These are phyloP conservation scores for Armadillidium nasatum DNA, from an alignment of 1,140 invertebrate genomes.

Conservation along the genomic window DNA sequence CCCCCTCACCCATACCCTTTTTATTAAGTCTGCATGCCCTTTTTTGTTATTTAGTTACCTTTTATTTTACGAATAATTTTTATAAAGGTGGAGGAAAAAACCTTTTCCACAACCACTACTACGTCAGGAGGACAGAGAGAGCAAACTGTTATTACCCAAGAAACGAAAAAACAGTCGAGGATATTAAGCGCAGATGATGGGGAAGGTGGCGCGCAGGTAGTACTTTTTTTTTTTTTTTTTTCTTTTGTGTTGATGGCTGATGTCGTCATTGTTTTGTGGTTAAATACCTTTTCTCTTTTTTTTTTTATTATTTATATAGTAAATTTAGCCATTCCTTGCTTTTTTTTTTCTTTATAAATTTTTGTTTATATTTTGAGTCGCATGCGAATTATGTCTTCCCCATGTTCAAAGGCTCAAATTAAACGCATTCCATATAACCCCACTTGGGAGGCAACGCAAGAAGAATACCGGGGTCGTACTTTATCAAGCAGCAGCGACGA, in stretches of 20 bases:
- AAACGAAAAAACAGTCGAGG: constrained; percentile 77
- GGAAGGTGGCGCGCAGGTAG: neutral
- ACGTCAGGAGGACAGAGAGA: constrained; percentile 73
- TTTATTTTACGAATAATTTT: too few relatives aligned
- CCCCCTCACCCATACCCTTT: too few relatives aligned
- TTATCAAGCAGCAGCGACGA: constrained; percentile 67
- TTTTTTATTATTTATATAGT: too few relatives aligned
- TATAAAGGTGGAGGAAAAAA: constrained; percentile 76
- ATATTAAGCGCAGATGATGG: constrained; percentile 48
- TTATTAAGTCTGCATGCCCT: too few relatives aligned
- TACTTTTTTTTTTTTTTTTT: neutral
- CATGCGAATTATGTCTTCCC: neutral
- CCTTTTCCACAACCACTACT: constrained; percentile 81
- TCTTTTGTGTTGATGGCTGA: neutral
- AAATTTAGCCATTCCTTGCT: neutral
- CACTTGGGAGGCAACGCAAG: neutral
- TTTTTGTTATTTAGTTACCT: too few relatives aligned
- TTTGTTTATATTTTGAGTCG: neutral
- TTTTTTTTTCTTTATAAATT: neutral
- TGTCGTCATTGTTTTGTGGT: too few relatives aligned
- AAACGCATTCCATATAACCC: constrained; percentile 28
- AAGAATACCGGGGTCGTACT: constrained; percentile 25
- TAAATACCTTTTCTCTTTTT: too few relatives aligned
- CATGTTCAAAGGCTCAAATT: constrained; percentile 16
- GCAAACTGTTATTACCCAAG: constrained; percentile 79